These are phyloP conservation scores for Mus musculus DNA, from an alignment of 2,113 vertebrate genomes.

Conservation along the genomic window DNA sequence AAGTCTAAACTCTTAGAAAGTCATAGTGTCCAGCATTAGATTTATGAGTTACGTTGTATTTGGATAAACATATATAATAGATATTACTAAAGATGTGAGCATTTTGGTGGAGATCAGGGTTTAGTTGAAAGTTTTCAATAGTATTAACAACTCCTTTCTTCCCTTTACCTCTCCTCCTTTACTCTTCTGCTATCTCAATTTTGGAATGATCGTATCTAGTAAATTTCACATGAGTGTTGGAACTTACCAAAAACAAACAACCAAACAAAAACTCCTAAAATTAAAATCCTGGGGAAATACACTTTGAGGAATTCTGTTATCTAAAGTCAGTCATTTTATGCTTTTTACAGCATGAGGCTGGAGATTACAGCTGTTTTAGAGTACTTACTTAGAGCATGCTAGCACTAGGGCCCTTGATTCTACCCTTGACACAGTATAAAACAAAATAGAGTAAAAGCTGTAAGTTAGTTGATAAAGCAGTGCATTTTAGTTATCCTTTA, in stretches of 20 bases:
- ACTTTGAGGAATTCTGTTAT: neutral
- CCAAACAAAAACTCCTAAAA: neutral
- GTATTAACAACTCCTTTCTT: neutral
- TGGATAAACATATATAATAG: constrained; percentile 39
- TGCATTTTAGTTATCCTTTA: constrained; percentile 50
- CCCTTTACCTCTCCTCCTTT: neutral
- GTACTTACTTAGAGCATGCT: neutral
- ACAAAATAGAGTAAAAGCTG: constrained; percentile 7
- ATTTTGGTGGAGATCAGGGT: constrained; percentile 45
- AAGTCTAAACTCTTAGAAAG: neutral
- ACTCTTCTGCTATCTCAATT: neutral
- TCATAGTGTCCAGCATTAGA: neutral
- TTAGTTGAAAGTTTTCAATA: constrained; percentile 29
- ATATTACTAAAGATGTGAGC: constrained; percentile 29
- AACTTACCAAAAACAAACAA: neutral
- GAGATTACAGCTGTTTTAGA: neutral
- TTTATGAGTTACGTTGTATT: constrained; percentile 25
- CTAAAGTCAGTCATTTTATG: constrained; percentile 4
- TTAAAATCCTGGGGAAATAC: constrained; percentile 39
- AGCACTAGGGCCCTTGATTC: neutral
- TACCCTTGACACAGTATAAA: neutral
- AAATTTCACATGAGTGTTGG: neutral
- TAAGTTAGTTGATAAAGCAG: constrained; percentile 49
- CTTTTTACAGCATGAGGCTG: neutral
- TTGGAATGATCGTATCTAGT: neutral